Conservation (phyloP, 2,888 invertebrate genomes). For the Tenthredo distinguenda region DNA sequence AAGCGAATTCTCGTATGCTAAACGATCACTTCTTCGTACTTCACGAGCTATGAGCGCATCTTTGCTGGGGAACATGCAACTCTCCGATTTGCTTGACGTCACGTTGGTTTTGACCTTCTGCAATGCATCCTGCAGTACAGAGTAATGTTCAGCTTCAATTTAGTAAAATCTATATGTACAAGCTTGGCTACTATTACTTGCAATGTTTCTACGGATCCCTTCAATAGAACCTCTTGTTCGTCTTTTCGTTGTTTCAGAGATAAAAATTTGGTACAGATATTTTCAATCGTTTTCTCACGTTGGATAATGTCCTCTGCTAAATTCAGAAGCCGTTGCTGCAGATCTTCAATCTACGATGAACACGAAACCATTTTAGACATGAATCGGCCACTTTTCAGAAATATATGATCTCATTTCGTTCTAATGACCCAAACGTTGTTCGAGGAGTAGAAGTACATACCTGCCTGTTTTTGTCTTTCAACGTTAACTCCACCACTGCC, state of each 20-base stretch:
- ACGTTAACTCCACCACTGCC: conserved; percentile 54
- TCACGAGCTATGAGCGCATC: conserved; percentile 61
- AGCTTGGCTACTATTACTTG: conserved; percentile 56
- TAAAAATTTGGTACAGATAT: conserved; percentile 63
- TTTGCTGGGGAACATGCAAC: conserved; percentile 59
- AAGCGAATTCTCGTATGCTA: conserved; percentile 62
- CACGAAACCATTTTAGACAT: conserved; percentile 8
- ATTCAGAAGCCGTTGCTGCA: conserved; percentile 63
- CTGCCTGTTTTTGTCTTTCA: conserved; percentile 63
- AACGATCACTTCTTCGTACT: conserved; percentile 60
- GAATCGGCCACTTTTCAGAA: not conserved
- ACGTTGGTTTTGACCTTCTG: conserved; percentile 55
- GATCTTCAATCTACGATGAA: conserved; percentile 61
- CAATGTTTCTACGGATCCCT: conserved; percentile 60
- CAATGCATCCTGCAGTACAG: conserved; percentile 59
- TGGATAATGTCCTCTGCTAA: conserved; percentile 62
- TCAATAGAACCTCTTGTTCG: conserved; percentile 61
- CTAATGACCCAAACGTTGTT: not conserved
- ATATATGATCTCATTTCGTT: conserved; percentile 22
- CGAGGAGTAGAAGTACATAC: conserved; percentile 51
- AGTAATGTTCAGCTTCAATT: conserved; percentile 10
- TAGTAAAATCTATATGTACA: not conserved
- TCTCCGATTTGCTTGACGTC: conserved; percentile 51
- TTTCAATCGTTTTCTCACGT: conserved; percentile 61
- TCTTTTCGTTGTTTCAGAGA: conserved; percentile 64